These are phyloP conservation scores for Danaus melanippus DNA, from an alignment of 1,140 invertebrate genomes.

Conservation along the genomic window DNA sequence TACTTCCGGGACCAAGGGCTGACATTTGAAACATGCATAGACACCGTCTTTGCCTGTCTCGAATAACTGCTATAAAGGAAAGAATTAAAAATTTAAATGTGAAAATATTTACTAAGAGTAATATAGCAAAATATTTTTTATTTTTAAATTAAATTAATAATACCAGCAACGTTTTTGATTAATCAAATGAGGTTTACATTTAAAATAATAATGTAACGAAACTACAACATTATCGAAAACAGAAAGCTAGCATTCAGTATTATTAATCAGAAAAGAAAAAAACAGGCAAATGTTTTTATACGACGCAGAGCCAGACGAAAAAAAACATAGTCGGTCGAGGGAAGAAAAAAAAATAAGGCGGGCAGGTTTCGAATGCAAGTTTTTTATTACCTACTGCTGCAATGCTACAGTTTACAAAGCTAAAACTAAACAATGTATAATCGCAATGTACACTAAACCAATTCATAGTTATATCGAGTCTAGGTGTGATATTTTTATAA, in stretches of 20 bases:
- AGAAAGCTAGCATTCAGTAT: slow-evolving; percentile 40
- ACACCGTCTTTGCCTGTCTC: slow-evolving; percentile 60
- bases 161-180: no score
- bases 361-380: slow-evolving; percentile 64
- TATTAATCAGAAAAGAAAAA: slow-evolving; percentile 41
- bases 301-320: slow-evolving; percentile 63
- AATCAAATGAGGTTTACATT: background rate
- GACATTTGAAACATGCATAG: slow-evolving; percentile 62
- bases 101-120: no score
- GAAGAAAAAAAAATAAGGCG: slow-evolving; percentile 64
- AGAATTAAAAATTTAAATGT: background rate
- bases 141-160: no score
- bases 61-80: slow-evolving; percentile 53
- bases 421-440: slow-evolving; percentile 9
- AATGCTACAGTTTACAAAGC: slow-evolving; percentile 22
- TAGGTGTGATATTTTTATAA: slow-evolving; percentile 53
- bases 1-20: slow-evolving; percentile 59
- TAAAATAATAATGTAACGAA: background rate
- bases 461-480: slow-evolving; percentile 14
- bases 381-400: slow-evolving; percentile 47
- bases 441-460: slow-evolving; percentile 8
- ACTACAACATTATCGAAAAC: slow-evolving; percentile 12
- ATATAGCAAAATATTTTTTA: no score
- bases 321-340: slow-evolving; percentile 54
- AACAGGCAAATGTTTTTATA: slow-evolving; percentile 52